phyloP scores from a whole-genome alignment of 2,888 invertebrate genomes.

The Lasius fuliginosus region DNA sequence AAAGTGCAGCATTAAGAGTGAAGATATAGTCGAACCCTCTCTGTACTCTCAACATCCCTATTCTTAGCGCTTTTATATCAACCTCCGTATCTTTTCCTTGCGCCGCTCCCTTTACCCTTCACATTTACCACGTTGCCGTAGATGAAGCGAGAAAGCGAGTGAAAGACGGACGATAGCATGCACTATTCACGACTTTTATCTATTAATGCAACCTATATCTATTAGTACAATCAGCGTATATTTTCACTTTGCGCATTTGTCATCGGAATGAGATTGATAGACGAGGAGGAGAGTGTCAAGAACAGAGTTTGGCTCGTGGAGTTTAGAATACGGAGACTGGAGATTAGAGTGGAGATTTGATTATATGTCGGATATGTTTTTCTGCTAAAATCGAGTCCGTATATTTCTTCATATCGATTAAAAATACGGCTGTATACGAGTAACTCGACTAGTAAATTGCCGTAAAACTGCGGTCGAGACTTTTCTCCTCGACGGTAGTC shows the following conservation, averaged over 20 bases:
- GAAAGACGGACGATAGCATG: neutral
- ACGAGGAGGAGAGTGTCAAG: neutral
- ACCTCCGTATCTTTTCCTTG: neutral
- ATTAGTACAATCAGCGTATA: neutral
- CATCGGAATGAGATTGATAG: neutral
- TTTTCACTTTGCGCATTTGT: constrained; percentile 1
- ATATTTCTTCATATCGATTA: neutral
- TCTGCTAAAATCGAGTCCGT: too few relatives aligned
- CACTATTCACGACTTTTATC: neutral
- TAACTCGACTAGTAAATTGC: neutral
- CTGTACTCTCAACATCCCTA: neutral
- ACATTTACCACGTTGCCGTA: neutral
- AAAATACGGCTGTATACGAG: neutral
- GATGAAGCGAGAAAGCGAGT: neutral
- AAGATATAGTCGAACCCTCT: neutral
- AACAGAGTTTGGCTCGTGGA: neutral
- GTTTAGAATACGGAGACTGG: neutral
- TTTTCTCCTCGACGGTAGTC: constrained; percentile 4
- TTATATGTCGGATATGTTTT: too few relatives aligned
- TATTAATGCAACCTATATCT: neutral
- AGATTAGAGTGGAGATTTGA: neutral
- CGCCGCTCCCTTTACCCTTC: constrained; percentile 2
- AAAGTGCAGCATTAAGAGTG: neutral
- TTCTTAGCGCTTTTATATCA: neutral
- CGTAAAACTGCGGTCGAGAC: neutral